These are phyloP conservation scores for Murina feae DNA, from an alignment of 2,113 vertebrate species.

Conservation along the genomic window DNA sequence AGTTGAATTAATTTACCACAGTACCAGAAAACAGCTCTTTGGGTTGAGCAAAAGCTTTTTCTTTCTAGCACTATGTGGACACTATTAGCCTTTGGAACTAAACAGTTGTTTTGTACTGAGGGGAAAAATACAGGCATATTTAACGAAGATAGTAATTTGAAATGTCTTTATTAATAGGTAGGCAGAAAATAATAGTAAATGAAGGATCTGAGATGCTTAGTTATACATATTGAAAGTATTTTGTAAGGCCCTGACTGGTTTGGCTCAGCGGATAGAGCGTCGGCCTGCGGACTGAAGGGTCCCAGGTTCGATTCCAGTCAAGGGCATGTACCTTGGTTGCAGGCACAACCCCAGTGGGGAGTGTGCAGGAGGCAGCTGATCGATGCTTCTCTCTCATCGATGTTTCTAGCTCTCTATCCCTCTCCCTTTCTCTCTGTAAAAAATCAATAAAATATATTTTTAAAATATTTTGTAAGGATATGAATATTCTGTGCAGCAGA, in stretches of 20 bases:
- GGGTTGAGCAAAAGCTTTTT: background rate
- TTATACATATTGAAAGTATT: background rate
- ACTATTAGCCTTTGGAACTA: background rate
- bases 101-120: background rate
- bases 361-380: no score
- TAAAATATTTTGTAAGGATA: background rate
- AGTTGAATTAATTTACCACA: background rate
- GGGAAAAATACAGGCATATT: background rate
- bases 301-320: no score
- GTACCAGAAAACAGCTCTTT: background rate
- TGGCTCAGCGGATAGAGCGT: no score
- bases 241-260: no score
- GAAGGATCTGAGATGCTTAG: background rate
- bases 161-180: background rate
- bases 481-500: constrained; percentile 1
- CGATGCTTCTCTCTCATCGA: no score
- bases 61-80: background rate
- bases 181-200: background rate
- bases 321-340: no score
- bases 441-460: no score
- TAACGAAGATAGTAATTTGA: constrained; percentile 25
- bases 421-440: no score
- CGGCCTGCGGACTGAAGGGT: no score
- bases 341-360: no score
- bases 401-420: no score